A percentile compares a stretch with the other conserved stretches of the same genome.
Evolutionary conservation across 2,797 vertebrate genomes (phyloP).

Genomic region (Danio jaintianensis): DNA sequence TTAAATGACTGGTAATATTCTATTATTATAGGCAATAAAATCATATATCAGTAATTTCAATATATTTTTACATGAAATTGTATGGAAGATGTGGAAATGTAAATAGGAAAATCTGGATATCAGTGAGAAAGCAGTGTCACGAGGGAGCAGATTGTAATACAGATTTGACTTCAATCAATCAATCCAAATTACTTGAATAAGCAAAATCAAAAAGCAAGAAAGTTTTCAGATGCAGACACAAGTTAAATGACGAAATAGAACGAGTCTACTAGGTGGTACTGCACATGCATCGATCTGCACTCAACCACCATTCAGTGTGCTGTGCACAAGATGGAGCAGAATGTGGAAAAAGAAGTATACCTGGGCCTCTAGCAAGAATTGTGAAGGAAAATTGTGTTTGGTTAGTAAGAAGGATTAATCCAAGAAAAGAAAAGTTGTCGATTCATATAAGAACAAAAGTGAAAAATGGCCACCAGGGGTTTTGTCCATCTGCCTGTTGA

Average conservation of each 20-base stretch:
- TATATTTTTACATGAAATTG: neutral
- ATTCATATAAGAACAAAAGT: neutral
- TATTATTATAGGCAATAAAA: too few relatives aligned
- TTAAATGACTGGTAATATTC: too few relatives aligned
- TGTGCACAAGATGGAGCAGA: neutral
- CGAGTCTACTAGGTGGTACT: too few relatives aligned
- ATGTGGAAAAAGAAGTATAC: neutral
- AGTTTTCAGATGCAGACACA: neutral
- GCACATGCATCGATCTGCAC: too few relatives aligned
- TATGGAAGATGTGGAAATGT: neutral
- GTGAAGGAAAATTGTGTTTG: neutral
- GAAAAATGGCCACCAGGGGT: neutral
- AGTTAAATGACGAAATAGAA: too few relatives aligned
- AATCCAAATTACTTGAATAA: neutral
- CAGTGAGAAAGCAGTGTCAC: slow-evolving; percentile 24
- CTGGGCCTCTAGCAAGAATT: neutral
- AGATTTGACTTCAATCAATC: slow-evolving; percentile 26
- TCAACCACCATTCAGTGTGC: too few relatives aligned
- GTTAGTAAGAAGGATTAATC: slow-evolving; percentile 3
- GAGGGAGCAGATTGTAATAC: slow-evolving; percentile 22
- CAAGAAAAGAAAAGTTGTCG: neutral
- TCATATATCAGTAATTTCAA: neutral
- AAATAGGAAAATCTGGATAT: too few relatives aligned
- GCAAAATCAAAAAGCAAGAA: neutral
- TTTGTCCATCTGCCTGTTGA: neutral